Evolutionary conservation across 2,888 invertebrate species (phyloP).

Genomic region (Smittia aterrima): DNA sequence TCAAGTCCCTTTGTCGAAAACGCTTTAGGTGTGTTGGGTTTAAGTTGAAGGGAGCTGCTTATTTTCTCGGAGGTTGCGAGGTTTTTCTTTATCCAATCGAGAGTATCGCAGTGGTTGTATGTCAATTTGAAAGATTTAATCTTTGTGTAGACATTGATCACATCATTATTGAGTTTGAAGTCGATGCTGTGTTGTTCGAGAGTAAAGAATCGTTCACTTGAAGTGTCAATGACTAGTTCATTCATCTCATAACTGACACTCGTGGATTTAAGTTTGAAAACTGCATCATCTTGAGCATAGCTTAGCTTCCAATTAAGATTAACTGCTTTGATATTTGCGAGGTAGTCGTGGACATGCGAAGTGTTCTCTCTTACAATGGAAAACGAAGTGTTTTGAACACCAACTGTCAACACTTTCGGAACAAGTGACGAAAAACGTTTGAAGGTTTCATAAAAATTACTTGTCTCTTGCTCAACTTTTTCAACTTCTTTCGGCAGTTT

Average conservation of each 20-base stretch:
- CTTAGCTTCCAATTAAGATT: constrained; percentile 34
- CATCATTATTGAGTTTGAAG: constrained; percentile 58
- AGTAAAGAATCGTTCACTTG: constrained; percentile 59
- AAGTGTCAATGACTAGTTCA: constrained; percentile 62
- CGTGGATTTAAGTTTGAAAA: constrained; percentile 60
- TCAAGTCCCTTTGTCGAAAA: neutral
- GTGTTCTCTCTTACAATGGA: constrained; percentile 61
- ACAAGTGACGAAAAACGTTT: constrained; percentile 70
- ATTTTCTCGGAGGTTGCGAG: constrained; percentile 51
- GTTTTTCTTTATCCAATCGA: constrained; percentile 59
- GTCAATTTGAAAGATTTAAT: constrained; percentile 67
- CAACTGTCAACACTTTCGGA: constrained; percentile 63
- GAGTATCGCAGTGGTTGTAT: constrained; percentile 65
- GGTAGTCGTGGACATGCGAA: constrained; percentile 34
- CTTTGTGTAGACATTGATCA: constrained; percentile 65
- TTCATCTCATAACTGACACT: constrained; percentile 65
- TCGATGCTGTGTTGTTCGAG: constrained; percentile 62
- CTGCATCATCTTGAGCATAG: constrained; percentile 57
- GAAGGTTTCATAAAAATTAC: constrained; percentile 19
- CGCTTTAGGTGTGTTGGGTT: constrained; percentile 22
- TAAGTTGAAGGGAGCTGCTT: neutral
- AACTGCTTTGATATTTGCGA: constrained; percentile 14
- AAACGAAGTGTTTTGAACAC: constrained; percentile 20
- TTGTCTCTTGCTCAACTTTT: neutral
- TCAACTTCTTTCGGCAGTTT: neutral